Conservation (phyloP, 1,140 invertebrate species). For the Xylocopa sonorina region DNA sequence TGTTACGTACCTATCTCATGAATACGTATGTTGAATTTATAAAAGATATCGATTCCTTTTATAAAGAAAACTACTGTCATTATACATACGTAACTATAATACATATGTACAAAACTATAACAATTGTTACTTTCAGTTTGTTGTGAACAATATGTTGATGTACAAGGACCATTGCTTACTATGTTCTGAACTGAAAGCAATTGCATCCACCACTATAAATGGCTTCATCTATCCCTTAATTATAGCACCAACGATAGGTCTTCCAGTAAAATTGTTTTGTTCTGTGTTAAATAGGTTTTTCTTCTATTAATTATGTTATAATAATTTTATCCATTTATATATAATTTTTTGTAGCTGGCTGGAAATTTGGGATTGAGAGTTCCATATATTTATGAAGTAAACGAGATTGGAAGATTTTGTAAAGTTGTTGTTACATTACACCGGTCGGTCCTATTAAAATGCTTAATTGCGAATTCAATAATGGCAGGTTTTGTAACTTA, state of each 20-base stretch:
- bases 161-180: constrained; percentile 78
- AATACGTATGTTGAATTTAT: constrained; percentile 63
- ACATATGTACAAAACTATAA: no score
- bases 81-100: neutral
- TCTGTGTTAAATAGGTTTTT: constrained; percentile 19
- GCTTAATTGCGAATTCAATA: constrained; percentile 67
- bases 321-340: no score
- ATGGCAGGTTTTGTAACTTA: constrained; percentile 75
- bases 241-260: constrained; percentile 75
- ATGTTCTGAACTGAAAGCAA: constrained; percentile 80
- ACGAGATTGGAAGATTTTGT: constrained; percentile 74
- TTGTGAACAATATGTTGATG: constrained; percentile 78
- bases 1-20: constrained; percentile 35
- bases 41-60: neutral
- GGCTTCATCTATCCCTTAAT: constrained; percentile 80
- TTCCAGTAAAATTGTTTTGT: constrained; percentile 77
- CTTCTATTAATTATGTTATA: constrained; percentile 59
- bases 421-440: constrained; percentile 73
- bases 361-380: constrained; percentile 78
- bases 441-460: constrained; percentile 64
- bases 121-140: constrained; percentile 72
- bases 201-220: constrained; percentile 69
- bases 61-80: neutral
- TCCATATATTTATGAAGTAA: constrained; percentile 76
- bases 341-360: no score